Base-by-base conservation (phyloP, 2,888 invertebrate genomes). In the Lasius fuliginosus region DNA sequence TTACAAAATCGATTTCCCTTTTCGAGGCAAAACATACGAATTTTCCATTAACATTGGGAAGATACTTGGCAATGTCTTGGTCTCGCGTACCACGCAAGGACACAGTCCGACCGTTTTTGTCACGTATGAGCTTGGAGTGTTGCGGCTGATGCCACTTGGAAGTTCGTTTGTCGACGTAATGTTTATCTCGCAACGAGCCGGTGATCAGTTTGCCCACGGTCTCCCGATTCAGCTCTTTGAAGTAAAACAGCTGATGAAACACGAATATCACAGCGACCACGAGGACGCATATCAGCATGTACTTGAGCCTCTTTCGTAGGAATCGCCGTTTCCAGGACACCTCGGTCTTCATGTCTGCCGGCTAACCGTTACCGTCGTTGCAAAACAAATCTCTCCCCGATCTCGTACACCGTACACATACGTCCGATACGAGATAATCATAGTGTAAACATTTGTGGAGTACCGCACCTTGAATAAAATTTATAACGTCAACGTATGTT, bases 1-100 rank as follows among this genome's bases (percentile, higher is more conserved):
- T 95, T 11, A 95, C 91, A 92, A 96, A 96, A 1, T 95, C 94
- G 74, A 97, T 96, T 87, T 95, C 95, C 81, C 94, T 93, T 83
- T 94, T 95, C 15, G 95, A 95, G 76, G 92, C 92, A 74, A 96
- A 92, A 77, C 96, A 96, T 64, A 94, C 93, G 85, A 96, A 96
- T 67, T 95, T 95, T 0, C 95, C 95, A 6, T 93, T 91, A 11
- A 92, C 93, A 85, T 95, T 95, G 1, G 95, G 95, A 82, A 94
- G 94, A 83, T 96, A 96, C 4, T 94, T 93, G 65, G 94, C 93
- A 82, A 94, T 94, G 88, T 95, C 95, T 82, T 94, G 93, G 1
- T 95, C 93, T 23, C 95, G 93, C 40, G 94, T 95, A 4, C 96
- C 96, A 77, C 95, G 90, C 33, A 92, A 83, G 0, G 93, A 92